Percentiles rank a stretch among this genome's conserved stretches.
These are phyloP conservation scores for Tipula unca DNA, from an alignment of 2,888 invertebrate species.

Conservation along the genomic window DNA sequence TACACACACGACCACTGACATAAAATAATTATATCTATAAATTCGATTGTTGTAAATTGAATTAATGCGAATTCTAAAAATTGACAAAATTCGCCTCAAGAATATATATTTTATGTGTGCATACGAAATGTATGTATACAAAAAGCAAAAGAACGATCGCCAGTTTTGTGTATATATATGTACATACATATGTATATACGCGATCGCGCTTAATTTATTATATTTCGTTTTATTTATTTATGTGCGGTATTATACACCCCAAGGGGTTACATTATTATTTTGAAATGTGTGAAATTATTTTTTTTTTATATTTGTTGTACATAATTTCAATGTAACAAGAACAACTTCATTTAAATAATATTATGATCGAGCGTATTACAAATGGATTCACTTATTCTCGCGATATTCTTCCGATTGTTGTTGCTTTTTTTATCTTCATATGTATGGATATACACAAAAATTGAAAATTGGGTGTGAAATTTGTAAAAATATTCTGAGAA, in stretches of 20 bases:
- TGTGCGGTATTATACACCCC: neutral
- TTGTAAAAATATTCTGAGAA: neutral
- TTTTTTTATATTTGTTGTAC: neutral
- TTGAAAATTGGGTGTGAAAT: slow-evolving; percentile 1
- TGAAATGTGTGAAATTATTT: neutral
- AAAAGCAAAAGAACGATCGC: neutral
- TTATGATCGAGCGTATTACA: neutral
- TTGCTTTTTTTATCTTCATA: too few species aligned
- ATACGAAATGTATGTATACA: neutral
- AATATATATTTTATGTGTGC: neutral
- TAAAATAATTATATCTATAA: neutral
- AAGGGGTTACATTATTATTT: neutral
- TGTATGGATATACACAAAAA: neutral
- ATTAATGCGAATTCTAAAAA: neutral
- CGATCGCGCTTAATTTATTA: neutral
- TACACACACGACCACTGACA: neutral
- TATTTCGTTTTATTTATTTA: neutral
- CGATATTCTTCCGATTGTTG: too few species aligned
- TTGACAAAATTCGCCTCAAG: neutral
- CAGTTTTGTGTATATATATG: neutral
- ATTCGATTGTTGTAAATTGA: neutral
- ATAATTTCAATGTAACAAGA: neutral
- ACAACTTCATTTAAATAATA: neutral
- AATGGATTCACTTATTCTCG: neutral
- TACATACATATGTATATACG: neutral